Conservation (phyloP, 2,113 vertebrate species). For the Lagopus muta region DNA sequence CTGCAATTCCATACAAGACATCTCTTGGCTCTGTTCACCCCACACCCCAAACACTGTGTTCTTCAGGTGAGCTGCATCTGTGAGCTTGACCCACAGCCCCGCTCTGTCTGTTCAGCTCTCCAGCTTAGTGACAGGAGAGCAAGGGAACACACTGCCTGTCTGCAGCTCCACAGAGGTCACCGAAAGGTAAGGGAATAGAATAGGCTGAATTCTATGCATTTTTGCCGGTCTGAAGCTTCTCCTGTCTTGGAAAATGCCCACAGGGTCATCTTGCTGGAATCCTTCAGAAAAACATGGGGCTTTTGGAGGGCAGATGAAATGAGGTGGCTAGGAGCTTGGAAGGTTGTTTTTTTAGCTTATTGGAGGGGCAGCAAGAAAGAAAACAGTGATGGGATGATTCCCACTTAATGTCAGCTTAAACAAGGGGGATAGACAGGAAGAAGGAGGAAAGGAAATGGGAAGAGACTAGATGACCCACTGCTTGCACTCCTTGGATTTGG, state of each 20-base stretch:
- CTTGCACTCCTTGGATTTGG: neutral
- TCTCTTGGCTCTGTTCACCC: too few species aligned
- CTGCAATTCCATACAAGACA: neutral
- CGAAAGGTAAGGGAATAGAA: slow-evolving; percentile 46
- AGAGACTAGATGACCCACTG: neutral
- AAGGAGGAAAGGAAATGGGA: neutral
- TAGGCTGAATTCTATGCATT: slow-evolving; percentile 64
- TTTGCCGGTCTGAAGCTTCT: slow-evolving; percentile 61
- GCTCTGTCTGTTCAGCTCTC: neutral
- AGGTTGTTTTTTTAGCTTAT: slow-evolving; percentile 16
- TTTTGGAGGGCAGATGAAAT: slow-evolving; percentile 25
- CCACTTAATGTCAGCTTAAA: neutral
- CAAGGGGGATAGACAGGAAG: neutral
- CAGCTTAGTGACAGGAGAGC: neutral
- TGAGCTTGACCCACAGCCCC: neutral
- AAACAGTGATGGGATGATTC: neutral
- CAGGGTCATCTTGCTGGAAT: slow-evolving; percentile 44
- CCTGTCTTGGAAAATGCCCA: slow-evolving; percentile 61
- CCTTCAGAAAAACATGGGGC: slow-evolving; percentile 1
- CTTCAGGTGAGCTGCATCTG: neutral
- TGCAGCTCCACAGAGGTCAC: slow-evolving; percentile 50
- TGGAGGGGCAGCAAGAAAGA: neutral
- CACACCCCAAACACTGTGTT: neutral
- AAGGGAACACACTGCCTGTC: neutral
- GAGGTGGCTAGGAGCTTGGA: neutral